Percentiles rank a stretch among this genome's conserved stretches.
These are phyloP conservation scores for Drosophila testacea DNA, from an alignment of 2,888 invertebrate genomes.

Conservation along the genomic window DNA sequence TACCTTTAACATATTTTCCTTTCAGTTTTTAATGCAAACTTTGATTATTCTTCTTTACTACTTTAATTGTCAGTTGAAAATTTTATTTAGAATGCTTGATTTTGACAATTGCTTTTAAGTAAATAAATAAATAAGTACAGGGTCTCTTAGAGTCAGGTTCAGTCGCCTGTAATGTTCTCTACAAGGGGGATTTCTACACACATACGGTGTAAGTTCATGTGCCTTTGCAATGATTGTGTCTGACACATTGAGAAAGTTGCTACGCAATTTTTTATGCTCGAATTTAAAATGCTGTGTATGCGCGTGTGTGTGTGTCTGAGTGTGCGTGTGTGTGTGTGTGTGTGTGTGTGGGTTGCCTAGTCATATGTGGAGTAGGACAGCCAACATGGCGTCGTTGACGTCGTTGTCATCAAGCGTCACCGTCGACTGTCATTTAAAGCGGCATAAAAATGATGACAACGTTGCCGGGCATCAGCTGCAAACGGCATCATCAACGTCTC, in stretches of 20 bases:
- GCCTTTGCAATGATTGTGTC: constrained; percentile 50
- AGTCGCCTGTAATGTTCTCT: too few species aligned
- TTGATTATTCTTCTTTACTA: too few species aligned
- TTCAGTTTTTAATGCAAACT: too few species aligned
- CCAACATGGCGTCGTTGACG: constrained; percentile 52
- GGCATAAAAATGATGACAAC: constrained; percentile 66
- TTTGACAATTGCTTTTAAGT: too few species aligned
- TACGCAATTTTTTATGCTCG: constrained; percentile 36
- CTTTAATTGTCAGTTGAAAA: too few species aligned
- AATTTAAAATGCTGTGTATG: constrained; percentile 49
- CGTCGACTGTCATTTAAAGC: constrained; percentile 64
- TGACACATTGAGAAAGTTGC: constrained; percentile 64
- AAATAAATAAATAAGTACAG: too few species aligned
- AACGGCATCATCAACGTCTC: constrained; percentile 43
- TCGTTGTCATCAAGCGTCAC: constrained; percentile 57
- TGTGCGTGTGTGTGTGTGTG: constrained; percentile 11
- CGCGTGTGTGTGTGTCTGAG: constrained; percentile 10
- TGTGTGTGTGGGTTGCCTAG: constrained; percentile 13
- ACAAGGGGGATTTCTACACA: background rate
- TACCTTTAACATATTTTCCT: too few species aligned
- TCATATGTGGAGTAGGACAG: constrained; percentile 61
- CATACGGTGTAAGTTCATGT: constrained; percentile 4
- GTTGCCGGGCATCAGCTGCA: constrained; percentile 54
- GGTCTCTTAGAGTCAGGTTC: too few species aligned
- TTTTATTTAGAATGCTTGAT: too few species aligned